Evolutionary conservation across 2,888 invertebrate genomes (phyloP).

Genomic region (Drosophila pseudotalamancana): DNA sequence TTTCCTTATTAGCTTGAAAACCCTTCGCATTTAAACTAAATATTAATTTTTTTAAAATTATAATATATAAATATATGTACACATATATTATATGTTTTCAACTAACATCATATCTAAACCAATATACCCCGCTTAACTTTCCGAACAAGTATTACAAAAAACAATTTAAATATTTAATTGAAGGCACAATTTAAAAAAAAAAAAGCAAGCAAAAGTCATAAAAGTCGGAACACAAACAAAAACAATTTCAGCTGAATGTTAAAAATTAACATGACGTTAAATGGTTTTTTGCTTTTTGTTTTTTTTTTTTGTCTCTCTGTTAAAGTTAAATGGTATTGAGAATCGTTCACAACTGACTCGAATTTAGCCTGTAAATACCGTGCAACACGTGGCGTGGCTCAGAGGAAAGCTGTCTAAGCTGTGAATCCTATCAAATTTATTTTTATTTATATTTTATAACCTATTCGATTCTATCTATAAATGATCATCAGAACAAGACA

Average conservation of each 20-base stretch:
- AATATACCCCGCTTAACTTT: neutral
- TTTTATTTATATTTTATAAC: too few relatives aligned
- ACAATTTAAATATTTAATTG: constrained; percentile 77
- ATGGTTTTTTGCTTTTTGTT: constrained; percentile 37
- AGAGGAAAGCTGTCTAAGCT: too few relatives aligned
- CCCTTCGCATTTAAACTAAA: too few relatives aligned
- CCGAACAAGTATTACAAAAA: constrained; percentile 32
- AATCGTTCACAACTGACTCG: neutral
- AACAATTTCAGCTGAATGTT: constrained; percentile 34
- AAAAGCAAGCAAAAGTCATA: constrained; percentile 43
- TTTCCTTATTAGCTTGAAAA: too few relatives aligned
- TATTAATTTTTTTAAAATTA: too few relatives aligned
- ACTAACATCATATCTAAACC: neutral
- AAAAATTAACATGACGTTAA: constrained; percentile 37
- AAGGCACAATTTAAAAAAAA: constrained; percentile 39
- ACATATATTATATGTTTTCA: neutral
- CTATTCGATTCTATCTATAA: too few relatives aligned
- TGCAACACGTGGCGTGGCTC: too few relatives aligned
- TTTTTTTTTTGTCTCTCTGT: constrained; percentile 28
- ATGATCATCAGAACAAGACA: too few relatives aligned
- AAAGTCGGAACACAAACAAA: constrained; percentile 17
- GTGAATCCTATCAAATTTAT: too few relatives aligned
- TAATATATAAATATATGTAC: too few relatives aligned
- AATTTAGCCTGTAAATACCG: neutral
- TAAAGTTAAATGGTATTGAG: neutral